Base-by-base conservation (phyloP, 2,888 invertebrate genomes). In the Acanthosepion lycidas region DNA sequence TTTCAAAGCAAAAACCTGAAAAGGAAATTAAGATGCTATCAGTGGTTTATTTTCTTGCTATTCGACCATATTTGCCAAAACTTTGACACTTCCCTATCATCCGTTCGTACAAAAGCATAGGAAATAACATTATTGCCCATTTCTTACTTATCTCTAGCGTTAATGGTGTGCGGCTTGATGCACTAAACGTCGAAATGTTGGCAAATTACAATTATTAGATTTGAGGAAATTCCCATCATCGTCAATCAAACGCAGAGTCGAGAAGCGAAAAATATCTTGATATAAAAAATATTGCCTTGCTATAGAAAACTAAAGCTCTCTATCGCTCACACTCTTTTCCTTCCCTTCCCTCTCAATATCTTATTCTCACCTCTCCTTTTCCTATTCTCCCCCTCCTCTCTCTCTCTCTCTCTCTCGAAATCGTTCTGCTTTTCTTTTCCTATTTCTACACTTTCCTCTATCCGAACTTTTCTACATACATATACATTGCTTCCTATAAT, bases 121-220 rank as follows among this genome's bases (percentile, higher is more conserved):
- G 33, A 78, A 78, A 78, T 78, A 78, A 78, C n/a, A 78, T 78
- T 78, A 78, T n/a, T 78, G n/a, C 78, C n/a, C n/a, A 78, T 78
- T 78, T n/a, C 28, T 28, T n/a, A 15, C 78, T 78, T n/a, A 78
- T 78, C 78, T 78, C 8, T 4, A 12, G 33, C 78, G 78, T 78
- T 78, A 78, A 78, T 78, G n/a, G 78, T 78, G n/a, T 78, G 15
- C 78, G 12, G 33, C 15, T n/a, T 18, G n/a, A 5, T 33, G 78
- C 78, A 78, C n/a, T 15, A 78, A 78, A 78, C n/a, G 12, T 5
- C 15, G 9, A 33, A 78, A 78, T 33, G 33, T 78, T 78, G 78
- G 78, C 78, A 78, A 78, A 78, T 33, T 33, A n/a, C 33, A 78
- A 33, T 78, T 78, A 78, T 78, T 78, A 78, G n/a, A 78, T 78